Evolutionary conservation across 2,888 invertebrate species (phyloP).

Genomic region (Charanyca ferruginea): DNA sequence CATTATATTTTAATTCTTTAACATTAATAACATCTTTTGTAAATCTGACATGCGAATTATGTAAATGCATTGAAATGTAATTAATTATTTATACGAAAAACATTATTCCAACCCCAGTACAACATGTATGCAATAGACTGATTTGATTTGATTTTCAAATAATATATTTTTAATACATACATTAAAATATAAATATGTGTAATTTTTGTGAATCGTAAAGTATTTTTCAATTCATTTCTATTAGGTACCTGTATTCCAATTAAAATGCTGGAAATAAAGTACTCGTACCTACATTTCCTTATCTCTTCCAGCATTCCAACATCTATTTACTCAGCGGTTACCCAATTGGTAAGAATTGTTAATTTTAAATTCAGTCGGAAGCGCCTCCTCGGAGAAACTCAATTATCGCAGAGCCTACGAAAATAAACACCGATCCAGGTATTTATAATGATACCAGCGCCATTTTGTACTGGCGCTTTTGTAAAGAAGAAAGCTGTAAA

Average conservation of each 20-base stretch:
- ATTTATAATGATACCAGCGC: constrained; percentile 66
- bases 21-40: too few species aligned
- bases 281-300: constrained; percentile 9
- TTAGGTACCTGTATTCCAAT: constrained; percentile 8
- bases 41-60: too few species aligned
- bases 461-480: constrained; percentile 31
- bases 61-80: too few species aligned
- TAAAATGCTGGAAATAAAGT: constrained; percentile 12
- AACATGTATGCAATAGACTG: too few species aligned
- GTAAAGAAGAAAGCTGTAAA: constrained; percentile 17
- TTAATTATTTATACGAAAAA: too few species aligned
- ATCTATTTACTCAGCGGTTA: constrained; percentile 61
- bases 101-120: too few species aligned
- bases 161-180: too few species aligned
- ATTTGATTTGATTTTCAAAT: too few species aligned
- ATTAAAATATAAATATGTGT: not conserved
- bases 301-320: constrained; percentile 60
- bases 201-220: not conserved
- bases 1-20: too few species aligned
- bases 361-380: constrained; percentile 78
- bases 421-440: constrained; percentile 78
- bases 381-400: constrained; percentile 75
- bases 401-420: constrained; percentile 81
- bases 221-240: not conserved
- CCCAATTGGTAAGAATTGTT: constrained; percentile 79